Conservation (phyloP, 2,113 vertebrate genomes). For the Chiloscyllium plagiosum region DNA sequence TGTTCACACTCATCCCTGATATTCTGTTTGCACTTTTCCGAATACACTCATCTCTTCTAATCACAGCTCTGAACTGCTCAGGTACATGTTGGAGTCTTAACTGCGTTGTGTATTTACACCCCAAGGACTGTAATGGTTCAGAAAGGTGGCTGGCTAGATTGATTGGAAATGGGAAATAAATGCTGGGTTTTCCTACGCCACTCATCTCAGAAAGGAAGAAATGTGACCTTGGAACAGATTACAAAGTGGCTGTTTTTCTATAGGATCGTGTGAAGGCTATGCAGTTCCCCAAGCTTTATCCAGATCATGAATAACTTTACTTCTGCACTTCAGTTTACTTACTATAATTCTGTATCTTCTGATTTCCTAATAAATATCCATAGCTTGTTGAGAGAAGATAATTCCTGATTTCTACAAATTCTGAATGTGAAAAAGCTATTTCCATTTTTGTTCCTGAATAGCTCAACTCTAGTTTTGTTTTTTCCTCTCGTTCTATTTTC, state of each 20-base stretch:
- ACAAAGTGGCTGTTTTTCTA: background rate
- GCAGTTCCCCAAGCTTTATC: background rate
- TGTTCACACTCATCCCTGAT: background rate
- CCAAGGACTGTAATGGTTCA: too few species aligned
- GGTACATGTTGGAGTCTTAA: background rate
- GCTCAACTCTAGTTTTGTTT: background rate
- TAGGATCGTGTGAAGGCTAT: background rate
- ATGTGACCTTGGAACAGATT: background rate
- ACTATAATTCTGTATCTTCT: background rate
- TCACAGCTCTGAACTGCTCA: background rate
- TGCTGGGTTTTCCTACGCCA: too few species aligned
- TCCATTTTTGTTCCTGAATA: background rate
- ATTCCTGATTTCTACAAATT: background rate
- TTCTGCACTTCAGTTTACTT: background rate
- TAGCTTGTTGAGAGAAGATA: background rate
- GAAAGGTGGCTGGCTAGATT: too few species aligned
- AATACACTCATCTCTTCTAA: background rate
- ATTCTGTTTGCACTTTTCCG: background rate
- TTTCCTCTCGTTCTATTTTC: background rate
- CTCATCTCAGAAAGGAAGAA: too few species aligned
- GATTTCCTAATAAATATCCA: background rate
- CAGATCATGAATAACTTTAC: background rate
- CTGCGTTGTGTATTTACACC: too few species aligned
- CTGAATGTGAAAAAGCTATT: background rate
- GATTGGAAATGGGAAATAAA: too few species aligned